A percentile compares a stretch with the other conserved stretches of the same genome.
Evolutionary conservation across 2,797 vertebrate genomes (phyloP).

Genomic region (Mycteria americana): DNA sequence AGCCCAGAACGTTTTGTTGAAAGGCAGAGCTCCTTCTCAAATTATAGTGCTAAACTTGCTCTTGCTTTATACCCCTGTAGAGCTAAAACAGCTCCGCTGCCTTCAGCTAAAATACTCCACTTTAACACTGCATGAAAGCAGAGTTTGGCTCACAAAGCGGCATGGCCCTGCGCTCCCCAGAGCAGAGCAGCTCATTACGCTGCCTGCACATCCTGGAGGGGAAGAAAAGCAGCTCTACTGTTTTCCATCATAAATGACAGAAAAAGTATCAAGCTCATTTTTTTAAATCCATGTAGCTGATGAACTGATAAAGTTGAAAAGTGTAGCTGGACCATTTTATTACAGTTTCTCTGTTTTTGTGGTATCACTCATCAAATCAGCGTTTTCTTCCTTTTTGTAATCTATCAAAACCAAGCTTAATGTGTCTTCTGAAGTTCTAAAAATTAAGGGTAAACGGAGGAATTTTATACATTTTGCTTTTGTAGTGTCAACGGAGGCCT

Average conservation of each 20-base stretch:
- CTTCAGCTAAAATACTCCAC: background rate
- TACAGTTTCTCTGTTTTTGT: background rate
- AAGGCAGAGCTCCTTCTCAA: background rate
- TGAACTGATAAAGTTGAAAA: conserved; percentile 34
- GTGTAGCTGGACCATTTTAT: background rate
- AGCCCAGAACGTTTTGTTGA: background rate
- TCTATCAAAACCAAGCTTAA: background rate
- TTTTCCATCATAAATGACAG: conserved; percentile 62
- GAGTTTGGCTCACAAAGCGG: background rate
- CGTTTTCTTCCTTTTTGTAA: conserved; percentile 3
- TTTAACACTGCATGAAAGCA: background rate
- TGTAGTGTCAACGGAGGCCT: background rate
- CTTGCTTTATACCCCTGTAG: background rate
- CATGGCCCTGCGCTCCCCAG: background rate
- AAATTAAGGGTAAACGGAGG: background rate
- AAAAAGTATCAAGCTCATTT: conserved; percentile 35
- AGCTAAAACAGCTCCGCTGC: background rate
- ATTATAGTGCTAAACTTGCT: background rate
- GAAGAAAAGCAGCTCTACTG: conserved; percentile 27
- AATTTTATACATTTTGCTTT: background rate
- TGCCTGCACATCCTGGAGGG: background rate
- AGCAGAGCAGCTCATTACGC: background rate
- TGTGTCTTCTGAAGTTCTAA: background rate
- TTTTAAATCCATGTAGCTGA: background rate
- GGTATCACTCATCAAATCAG: background rate